phyloP scores from a whole-genome alignment of 92 coral and sea anemone species.

The Epizoanthus stellaris region DNA sequence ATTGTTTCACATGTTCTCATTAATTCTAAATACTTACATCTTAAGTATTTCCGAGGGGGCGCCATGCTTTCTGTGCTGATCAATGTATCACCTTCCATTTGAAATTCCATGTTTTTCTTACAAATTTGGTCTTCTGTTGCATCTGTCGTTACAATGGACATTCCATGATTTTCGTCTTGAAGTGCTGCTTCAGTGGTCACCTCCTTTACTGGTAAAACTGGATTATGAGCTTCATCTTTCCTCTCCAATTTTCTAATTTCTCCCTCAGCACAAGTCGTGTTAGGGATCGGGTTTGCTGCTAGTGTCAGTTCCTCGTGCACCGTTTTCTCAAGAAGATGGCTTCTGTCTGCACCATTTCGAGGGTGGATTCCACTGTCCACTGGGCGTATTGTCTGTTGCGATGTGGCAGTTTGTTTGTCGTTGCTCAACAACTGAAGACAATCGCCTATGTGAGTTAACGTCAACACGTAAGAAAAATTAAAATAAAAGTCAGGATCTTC shows the following conservation, averaged over 20 bases:
- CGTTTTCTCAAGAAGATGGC: not conserved
- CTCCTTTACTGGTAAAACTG: not conserved
- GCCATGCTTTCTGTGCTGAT: not conserved
- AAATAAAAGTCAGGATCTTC: not conserved
- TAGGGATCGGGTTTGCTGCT: not conserved
- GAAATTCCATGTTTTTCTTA: not conserved
- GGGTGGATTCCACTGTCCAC: not conserved
- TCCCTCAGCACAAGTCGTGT: not conserved
- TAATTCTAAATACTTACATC: too few relatives aligned
- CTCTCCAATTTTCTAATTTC: not conserved
- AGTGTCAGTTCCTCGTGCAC: not conserved
- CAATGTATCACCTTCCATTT: not conserved
- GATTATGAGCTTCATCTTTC: not conserved
- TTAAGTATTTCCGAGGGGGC: too few relatives aligned
- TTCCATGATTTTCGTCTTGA: not conserved
- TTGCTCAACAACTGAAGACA: not conserved
- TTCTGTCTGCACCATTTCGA: not conserved
- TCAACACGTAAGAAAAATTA: not conserved
- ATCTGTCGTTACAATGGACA: not conserved
- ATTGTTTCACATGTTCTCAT: too few relatives aligned
- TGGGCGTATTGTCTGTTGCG: not conserved
- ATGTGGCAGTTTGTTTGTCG: not conserved
- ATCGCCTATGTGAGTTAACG: not conserved
- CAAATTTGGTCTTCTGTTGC: not conserved
- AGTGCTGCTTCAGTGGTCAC: not conserved